phyloP scores from a whole-genome alignment of 2,797 vertebrate genomes.

The Capromys pilorides region DNA sequence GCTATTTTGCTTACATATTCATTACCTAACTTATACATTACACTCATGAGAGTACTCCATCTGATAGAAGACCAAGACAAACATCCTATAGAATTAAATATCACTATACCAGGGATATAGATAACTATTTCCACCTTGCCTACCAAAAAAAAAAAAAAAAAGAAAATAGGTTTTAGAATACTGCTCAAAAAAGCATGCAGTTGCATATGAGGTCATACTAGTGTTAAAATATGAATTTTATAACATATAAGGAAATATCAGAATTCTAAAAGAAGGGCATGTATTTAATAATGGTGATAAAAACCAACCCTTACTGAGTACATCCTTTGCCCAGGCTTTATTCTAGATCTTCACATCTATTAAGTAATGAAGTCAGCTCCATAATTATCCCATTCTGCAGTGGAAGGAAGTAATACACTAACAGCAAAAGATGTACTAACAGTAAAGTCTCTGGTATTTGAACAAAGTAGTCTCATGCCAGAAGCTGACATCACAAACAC shows the following conservation, averaged over 20 bases:
- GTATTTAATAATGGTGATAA: background rate
- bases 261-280: background rate
- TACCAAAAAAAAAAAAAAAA: conserved; percentile 46
- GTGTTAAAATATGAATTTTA: conserved; percentile 46
- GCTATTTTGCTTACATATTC: background rate
- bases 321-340: background rate
- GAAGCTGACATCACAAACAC: background rate
- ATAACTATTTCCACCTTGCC: conserved; percentile 58
- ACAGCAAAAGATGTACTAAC: background rate
- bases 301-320: background rate
- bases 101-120: conserved; percentile 22
- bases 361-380: background rate
- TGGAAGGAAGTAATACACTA: background rate
- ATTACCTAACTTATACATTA: background rate
- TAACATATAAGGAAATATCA: conserved; percentile 32
- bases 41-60: conserved; percentile 34
- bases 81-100: conserved; percentile 13
- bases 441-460: background rate
- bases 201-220: background rate
- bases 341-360: background rate
- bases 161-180: conserved; percentile 43
- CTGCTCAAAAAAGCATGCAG: background rate
- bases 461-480: background rate
- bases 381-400: background rate
- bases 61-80: conserved; percentile 11